Conservation (phyloP, 1,140 invertebrate species). For the Drosophila navojoa region DNA sequence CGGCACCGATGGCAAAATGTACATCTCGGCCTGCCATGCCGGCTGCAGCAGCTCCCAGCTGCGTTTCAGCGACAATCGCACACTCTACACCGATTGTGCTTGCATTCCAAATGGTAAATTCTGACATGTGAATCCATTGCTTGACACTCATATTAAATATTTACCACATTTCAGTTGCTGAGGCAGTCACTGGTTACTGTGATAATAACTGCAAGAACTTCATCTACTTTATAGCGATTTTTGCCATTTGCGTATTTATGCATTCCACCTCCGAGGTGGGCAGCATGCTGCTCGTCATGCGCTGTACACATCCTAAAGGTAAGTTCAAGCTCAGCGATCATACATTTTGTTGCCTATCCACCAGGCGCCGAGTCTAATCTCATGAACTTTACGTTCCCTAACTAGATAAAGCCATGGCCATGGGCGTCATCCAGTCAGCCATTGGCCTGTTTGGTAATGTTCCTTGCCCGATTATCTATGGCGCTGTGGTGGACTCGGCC, state of each 20-base stretch:
- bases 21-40: constrained; percentile 95
- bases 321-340: background rate
- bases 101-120: constrained; percentile 86
- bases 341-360: too few relatives aligned
- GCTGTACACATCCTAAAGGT: constrained; percentile 93
- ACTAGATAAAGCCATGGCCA: constrained; percentile 95
- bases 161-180: constrained; percentile 42
- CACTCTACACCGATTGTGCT: constrained; percentile 90
- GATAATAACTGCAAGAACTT: constrained; percentile 91
- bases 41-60: constrained; percentile 89
- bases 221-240: constrained; percentile 92
- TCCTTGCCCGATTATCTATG: constrained; percentile 96
- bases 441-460: constrained; percentile 97
- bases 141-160: too few relatives aligned
- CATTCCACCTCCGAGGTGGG: constrained; percentile 97
- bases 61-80: constrained; percentile 85
- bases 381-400: background rate
- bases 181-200: constrained; percentile 90
- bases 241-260: constrained; percentile 94
- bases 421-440: constrained; percentile 96
- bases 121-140: background rate
- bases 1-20: constrained; percentile 90
- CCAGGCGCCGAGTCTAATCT: background rate
- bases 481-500: constrained; percentile 95
- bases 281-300: constrained; percentile 94